Conservation (phyloP, 2,888 invertebrate genomes). For the Leucoma salicis region DNA sequence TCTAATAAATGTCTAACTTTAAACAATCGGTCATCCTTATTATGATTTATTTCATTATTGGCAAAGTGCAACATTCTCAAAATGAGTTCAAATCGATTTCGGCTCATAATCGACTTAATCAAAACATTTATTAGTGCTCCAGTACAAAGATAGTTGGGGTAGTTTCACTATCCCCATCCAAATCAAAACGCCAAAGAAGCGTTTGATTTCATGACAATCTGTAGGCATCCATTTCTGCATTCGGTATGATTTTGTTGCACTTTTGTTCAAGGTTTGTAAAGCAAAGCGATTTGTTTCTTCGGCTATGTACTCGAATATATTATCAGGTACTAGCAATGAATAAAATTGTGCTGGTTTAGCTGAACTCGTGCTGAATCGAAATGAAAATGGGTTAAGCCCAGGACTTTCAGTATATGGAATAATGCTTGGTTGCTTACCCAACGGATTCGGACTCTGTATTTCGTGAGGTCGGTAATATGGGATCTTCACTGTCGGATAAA, state of each 20-base stretch:
- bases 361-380: constrained; percentile 3
- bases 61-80: too few relatives aligned
- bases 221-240: not conserved
- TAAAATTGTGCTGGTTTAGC: not conserved
- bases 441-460: too few relatives aligned
- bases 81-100: too few relatives aligned
- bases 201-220: not conserved
- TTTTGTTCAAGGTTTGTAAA: constrained; percentile 4
- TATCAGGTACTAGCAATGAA: constrained; percentile 6
- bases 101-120: too few relatives aligned
- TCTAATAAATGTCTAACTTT: too few relatives aligned
- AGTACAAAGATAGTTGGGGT: not conserved
- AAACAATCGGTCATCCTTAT: too few relatives aligned
- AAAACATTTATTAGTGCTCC: too few relatives aligned
- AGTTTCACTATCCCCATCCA: constrained; percentile 1
- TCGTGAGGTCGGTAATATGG: too few relatives aligned
- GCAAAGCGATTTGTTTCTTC: constrained; percentile 7
- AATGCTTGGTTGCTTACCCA: constrained; percentile 14
- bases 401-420: constrained; percentile 16
- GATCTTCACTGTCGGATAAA: constrained; percentile 10
- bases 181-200: not conserved
- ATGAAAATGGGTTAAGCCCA: constrained; percentile 10
- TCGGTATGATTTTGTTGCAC: constrained; percentile 1
- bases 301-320: constrained; percentile 8
- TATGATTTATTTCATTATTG: too few relatives aligned